phyloP scores from a whole-genome alignment of 2,888 invertebrate genomes.

The Dendrolimus houi region DNA sequence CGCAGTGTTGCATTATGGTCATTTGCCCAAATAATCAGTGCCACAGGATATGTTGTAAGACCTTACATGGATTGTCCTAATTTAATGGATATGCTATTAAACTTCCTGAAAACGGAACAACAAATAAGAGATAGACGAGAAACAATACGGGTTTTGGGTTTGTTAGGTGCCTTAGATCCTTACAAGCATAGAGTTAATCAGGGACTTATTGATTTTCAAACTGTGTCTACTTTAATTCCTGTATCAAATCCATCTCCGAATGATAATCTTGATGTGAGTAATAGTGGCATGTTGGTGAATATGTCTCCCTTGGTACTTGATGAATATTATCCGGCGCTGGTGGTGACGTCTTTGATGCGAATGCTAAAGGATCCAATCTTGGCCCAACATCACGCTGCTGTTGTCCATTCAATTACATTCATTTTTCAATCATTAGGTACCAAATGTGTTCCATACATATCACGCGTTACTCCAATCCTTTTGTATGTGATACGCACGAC shows the following conservation, averaged over 20 bases:
- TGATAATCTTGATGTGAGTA: conserved; percentile 78
- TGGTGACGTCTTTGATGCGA: conserved; percentile 95
- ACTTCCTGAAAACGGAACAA: conserved; percentile 96
- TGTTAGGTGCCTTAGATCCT: conserved; percentile 97
- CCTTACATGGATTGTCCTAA: conserved; percentile 96
- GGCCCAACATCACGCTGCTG: conserved; percentile 94
- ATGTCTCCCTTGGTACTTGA: conserved; percentile 92
- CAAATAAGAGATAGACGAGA: conserved; percentile 89
- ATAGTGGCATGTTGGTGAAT: conserved; percentile 95
- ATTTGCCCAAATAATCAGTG: conserved; percentile 95
- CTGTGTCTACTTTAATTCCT: conserved; percentile 87
- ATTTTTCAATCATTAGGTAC: conserved; percentile 97
- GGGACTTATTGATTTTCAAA: conserved; percentile 92
- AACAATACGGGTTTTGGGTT: conserved; percentile 94
- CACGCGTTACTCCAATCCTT: conserved; percentile 92
- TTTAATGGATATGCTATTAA: conserved; percentile 93
- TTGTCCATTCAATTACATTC: conserved; percentile 96
- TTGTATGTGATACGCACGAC: conserved; percentile 92
- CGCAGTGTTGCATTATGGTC: conserved; percentile 97
- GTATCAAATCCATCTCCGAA: conserved; percentile 81
- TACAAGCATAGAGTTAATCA: conserved; percentile 98
- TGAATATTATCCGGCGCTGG: conserved; percentile 98
- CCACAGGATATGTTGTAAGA: conserved; percentile 96
- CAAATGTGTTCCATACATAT: conserved; percentile 94
- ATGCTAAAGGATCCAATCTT: conserved; percentile 95